Base-by-base conservation (phyloP, 2,888 invertebrate genomes). In the Eremobia ochroleuca region DNA sequence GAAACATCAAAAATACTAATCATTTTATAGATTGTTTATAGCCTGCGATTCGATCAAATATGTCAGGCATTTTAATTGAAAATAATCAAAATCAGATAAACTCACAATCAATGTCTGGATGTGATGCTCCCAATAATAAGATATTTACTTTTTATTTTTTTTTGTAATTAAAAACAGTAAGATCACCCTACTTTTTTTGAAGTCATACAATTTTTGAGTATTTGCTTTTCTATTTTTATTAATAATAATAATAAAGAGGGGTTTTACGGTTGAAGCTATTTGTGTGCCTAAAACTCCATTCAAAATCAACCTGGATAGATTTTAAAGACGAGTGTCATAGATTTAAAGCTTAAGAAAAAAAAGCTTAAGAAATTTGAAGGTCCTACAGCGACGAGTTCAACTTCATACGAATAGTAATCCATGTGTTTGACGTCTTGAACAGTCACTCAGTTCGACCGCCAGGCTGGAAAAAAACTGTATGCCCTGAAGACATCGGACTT, bases 401-500 rank as follows among this genome's bases (percentile, higher is more conserved):
- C 37, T 68, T 68, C 37, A 68, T 68, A n/a, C 4, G n/a, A 37
- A 68, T 68, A n/a, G 4, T 52, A 52, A 68, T 52, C 5, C 5
- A 34, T n/a, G 52, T 37, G 18, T 71, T 71, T 61, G 71, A 71
- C 21, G 46, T 71, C 37, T 62, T 72, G 49, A 72, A 64, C 2
- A 72, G 72, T 21, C 37, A 72, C 28, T 71, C 61, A 28, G 21
- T 69, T 28, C 49, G 62, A 21, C 62, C 40, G 9, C 40, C 37
- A 8, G 40, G 40, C 71, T 55, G 49, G 65, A n/a, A 66, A 73
- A 64, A 64, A 37, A 49, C 62, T 31, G 59, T 49, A 34, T 62
- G 71, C 61, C 34, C 46, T 46, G 71, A 43, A 34, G 62, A 71
- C 61, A 71, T 71, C 43, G 46, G 61, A 64, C 46, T 72, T 49